A percentile compares a stretch with the other conserved stretches of the same genome.
Conservation (phyloP, 2,888 invertebrate genomes). For the Pristionchus fissidentatus region DNA sequence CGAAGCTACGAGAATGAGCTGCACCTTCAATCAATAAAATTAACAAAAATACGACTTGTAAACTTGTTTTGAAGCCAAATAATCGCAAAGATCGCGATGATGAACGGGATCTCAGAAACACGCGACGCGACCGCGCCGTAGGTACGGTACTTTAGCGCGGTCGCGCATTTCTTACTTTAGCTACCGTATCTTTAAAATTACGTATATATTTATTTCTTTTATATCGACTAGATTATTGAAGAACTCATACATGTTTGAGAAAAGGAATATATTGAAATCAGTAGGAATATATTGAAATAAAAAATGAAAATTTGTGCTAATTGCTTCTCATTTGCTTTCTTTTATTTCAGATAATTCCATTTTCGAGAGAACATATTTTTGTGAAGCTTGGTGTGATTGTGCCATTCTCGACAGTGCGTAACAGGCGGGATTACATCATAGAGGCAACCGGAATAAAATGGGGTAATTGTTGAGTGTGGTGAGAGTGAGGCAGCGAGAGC, state of each 20-base stretch:
- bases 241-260: too few relatives aligned
- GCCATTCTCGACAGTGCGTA: slow-evolving; percentile 17
- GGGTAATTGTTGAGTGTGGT: slow-evolving; percentile 40
- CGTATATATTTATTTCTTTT: too few relatives aligned
- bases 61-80: neutral
- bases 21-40: neutral
- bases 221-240: too few relatives aligned
- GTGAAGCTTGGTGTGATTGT: neutral
- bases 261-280: too few relatives aligned
- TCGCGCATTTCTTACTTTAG: neutral
- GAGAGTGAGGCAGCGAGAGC: slow-evolving; percentile 39
- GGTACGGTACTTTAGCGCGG: neutral
- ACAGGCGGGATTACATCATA: slow-evolving; percentile 41
- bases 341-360: too few relatives aligned
- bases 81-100: too few relatives aligned
- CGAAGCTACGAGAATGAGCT: slow-evolving; percentile 2
- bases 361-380: too few relatives aligned
- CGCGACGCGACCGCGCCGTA: neutral
- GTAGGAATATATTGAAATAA: too few relatives aligned
- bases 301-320: too few relatives aligned
- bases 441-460: slow-evolving; percentile 44
- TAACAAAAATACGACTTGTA: neutral
- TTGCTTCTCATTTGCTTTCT: too few relatives aligned
- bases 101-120: neutral
- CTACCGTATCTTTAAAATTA: too few relatives aligned